Evolutionary conservation across 2,797 vertebrate species (phyloP), one percentile per base, ranked within the genome.

Genomic region (Melanotaenia nigrans): DNA sequence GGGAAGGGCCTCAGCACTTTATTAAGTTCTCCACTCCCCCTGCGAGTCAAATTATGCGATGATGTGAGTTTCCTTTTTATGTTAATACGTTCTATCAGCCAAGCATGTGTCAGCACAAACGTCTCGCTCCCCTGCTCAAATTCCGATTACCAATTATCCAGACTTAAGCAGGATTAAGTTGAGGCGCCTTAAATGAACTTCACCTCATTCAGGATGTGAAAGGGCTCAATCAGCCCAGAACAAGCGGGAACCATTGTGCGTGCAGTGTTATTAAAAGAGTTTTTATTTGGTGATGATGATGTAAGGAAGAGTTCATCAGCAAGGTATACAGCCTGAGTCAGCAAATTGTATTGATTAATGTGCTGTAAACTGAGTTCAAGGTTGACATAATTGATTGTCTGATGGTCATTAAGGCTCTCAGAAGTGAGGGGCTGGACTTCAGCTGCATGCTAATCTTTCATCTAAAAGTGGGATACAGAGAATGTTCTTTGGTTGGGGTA

Each of bases 141-240:
- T 75, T 88, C 76, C 25, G 75, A 87, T 89, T 84, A 79, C 76
- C 74, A 83, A 84, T 89, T 82, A 87, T 68, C 75, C 87, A 35
- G 79, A 84, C 79, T 88, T 90, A 87, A 91, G 82, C 73, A 84
- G 88, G 90, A 93, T 92, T 92, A 91, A 82, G 88, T 76, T 57
- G 59, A 77, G 68, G 81, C 10, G 49, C 84, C 77, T 89, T 72
- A 79, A 90, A 90, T 89, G 86, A 90, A 87, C 88, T 82, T 83
- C 65, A 76, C 73, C 71, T 77, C 68, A 78, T 77, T 81, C 63
- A 38, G 61, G 78, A 73, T 84, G 73, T 40, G 32, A 86, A 87
- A 78, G 74, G 69, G 16, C 76, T 89, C 79, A 84, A 84, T 87
- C 78, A 82, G 84, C 35, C 51, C 47, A 4, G 65, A 75, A 85